Percentiles rank a stretch among this genome's conserved stretches.
Conservation (phyloP, 1,140 invertebrate species). For the Zophobas atratus region DNA sequence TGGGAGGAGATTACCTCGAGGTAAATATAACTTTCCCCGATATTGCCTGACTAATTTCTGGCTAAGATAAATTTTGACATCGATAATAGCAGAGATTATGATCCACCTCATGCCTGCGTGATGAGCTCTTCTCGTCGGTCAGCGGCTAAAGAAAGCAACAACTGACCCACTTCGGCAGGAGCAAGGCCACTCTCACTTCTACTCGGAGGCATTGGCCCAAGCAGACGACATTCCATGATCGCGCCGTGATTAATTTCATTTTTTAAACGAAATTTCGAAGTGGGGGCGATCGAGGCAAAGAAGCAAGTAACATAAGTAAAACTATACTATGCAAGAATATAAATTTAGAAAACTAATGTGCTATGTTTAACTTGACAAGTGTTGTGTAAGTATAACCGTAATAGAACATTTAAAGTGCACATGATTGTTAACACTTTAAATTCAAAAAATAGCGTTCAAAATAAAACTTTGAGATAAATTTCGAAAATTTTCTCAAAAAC, state of each 20-base stretch:
- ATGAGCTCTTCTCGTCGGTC: slow-evolving; percentile 40
- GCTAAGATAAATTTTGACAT: slow-evolving; percentile 38
- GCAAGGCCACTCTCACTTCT: slow-evolving; percentile 60
- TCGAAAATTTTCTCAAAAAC: background rate
- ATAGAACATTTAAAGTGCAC: too few relatives aligned
- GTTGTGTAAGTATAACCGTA: too few relatives aligned
- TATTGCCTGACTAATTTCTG: slow-evolving; percentile 31
- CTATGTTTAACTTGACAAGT: too few relatives aligned
- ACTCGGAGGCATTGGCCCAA: slow-evolving; percentile 39
- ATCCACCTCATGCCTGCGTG: slow-evolving; percentile 4
- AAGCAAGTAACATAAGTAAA: too few relatives aligned
- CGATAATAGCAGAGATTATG: slow-evolving; percentile 13
- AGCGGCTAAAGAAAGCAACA: slow-evolving; percentile 57
- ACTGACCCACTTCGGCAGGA: slow-evolving; percentile 56
- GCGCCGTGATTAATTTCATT: background rate
- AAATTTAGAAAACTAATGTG: too few relatives aligned
- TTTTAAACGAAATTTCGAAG: background rate
- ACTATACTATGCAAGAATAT: too few relatives aligned
- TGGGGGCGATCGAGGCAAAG: background rate
- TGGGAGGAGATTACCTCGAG: slow-evolving; percentile 1
- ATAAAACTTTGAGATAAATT: background rate
- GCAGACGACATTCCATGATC: slow-evolving; percentile 16
- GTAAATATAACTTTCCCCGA: slow-evolving; percentile 31
- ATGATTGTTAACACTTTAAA: too few relatives aligned
- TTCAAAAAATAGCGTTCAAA: too few relatives aligned